These are phyloP conservation scores for Rhagophthalmus giganteus DNA, from an alignment of 2,888 invertebrate species.

Conservation along the genomic window DNA sequence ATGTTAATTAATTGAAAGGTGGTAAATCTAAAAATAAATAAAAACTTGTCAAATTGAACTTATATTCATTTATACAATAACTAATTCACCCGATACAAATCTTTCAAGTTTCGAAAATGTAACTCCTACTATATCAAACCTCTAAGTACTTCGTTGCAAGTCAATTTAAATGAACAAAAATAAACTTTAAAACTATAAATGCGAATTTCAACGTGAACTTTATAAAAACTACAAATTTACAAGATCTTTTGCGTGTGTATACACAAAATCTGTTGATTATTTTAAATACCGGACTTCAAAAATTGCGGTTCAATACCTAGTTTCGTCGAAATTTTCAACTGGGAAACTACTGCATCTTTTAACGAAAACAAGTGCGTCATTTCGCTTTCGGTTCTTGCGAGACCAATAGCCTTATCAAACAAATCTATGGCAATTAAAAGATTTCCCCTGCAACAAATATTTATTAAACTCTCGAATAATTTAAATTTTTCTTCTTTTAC, in stretches of 20 bases:
- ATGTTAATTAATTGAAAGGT: too few relatives aligned
- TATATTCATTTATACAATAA: too few relatives aligned
- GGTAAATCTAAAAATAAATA: too few relatives aligned
- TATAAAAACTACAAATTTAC: neutral
- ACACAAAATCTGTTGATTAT: neutral
- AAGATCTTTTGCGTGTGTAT: neutral
- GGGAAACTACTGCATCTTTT: constrained; percentile 87
- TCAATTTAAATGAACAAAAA: too few relatives aligned
- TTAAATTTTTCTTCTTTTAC: constrained; percentile 56
- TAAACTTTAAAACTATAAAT: too few relatives aligned
- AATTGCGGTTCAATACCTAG: constrained; percentile 60
- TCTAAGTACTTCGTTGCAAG: too few relatives aligned
- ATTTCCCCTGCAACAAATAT: constrained; percentile 71
- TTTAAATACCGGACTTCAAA: constrained; percentile 13
- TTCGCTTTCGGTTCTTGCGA: constrained; percentile 86
- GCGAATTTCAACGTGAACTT: too few relatives aligned
- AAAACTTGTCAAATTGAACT: too few relatives aligned
- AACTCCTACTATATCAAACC: too few relatives aligned
- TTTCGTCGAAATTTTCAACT: constrained; percentile 78
- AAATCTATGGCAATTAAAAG: constrained; percentile 78
- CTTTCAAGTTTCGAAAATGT: too few relatives aligned
- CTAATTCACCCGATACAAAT: too few relatives aligned
- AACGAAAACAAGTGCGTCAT: constrained; percentile 89
- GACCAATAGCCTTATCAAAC: constrained; percentile 84
- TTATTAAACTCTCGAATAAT: too few relatives aligned